Evolutionary conservation across 2,113 vertebrate genomes (phyloP).

Genomic region (Terrapene triunguis): DNA sequence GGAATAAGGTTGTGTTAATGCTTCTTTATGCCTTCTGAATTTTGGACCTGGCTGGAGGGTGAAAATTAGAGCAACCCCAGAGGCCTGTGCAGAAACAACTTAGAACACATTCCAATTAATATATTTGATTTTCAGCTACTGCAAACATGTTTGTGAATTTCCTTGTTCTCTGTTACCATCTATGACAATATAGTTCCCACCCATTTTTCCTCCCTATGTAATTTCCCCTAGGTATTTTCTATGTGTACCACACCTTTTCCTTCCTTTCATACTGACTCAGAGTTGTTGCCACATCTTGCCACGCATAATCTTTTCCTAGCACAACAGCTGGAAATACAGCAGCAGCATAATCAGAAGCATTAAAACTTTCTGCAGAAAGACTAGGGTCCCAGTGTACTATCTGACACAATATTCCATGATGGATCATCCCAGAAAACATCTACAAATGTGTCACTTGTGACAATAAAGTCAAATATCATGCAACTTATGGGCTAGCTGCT

Average conservation of each 20-base stretch:
- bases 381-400: conserved; percentile 25
- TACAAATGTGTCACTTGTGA: conserved; percentile 45
- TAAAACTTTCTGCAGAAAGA: conserved; percentile 53
- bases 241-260: not conserved
- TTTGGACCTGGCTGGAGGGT: not conserved
- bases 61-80: not conserved
- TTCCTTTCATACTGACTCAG: not conserved
- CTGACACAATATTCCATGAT: conserved; percentile 44
- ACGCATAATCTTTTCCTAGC: conserved; percentile 39
- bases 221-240: conserved; percentile 33
- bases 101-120: conserved; percentile 34
- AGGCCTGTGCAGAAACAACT: not conserved
- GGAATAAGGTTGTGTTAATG: not conserved
- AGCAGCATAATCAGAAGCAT: conserved; percentile 18
- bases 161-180: conserved; percentile 28
- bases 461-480: conserved; percentile 54
- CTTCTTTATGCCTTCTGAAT: not conserved
- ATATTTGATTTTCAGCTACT: conserved; percentile 31
- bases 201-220: not conserved
- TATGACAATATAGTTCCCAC: conserved; percentile 26
- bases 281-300: conserved; percentile 16
- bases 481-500: not conserved
- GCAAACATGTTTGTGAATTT: not conserved
- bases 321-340: conserved; percentile 60
- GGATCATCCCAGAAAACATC: conserved; percentile 49